Base-by-base conservation (phyloP, 2,888 invertebrate genomes). In the Neelides folsomi region DNA sequence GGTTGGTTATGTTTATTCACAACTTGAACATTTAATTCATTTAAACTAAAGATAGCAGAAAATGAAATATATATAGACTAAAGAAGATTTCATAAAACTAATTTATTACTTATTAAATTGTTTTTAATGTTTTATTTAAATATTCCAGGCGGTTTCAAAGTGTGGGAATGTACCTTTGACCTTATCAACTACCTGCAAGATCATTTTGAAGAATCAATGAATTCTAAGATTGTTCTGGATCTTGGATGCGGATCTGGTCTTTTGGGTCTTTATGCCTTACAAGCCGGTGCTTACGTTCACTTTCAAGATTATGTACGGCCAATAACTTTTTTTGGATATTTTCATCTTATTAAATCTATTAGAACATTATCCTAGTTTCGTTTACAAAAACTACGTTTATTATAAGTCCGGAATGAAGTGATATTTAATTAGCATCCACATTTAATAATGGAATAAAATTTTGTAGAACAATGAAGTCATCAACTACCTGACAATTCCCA, bases 271-370 rank as follows among this genome's bases (percentile, higher is more conserved):
- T 76, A 82, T 67, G 77, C 85, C 12, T 73, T 83, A 39, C 69
- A 77, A 42, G 75, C 77, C 65, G 83, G 81, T 47, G 80, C 85
- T 9, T 64, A 62, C 47, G 86, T 88, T 10, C 79, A 82, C 67
- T 92, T 93, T 72, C 94, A 95, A 72, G 95, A 97, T 73, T 97
- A 90, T 76, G 94, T 93, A n/a, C 75, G 77, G 83, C 74, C 35
- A 27, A 27, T 19, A 41, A 40, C 43, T 37, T 49, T 27, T 27
- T 19, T 3, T 12, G n/a, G n/a, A n/a, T n/a, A n/a, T n/a, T n/a
- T n/a, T n/a, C n/a, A n/a, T n/a, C n/a, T n/a, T n/a, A n/a, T n/a
- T n/a, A n/a, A n/a, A n/a, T n/a, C n/a, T n/a, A n/a, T n/a, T n/a
- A n/a, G n/a, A n/a, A n/a, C n/a, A n/a, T n/a, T n/a, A n/a, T n/a